Evolutionary conservation across 2,797 vertebrate genomes (phyloP).

Genomic region (Euphonia xanthogaster): DNA sequence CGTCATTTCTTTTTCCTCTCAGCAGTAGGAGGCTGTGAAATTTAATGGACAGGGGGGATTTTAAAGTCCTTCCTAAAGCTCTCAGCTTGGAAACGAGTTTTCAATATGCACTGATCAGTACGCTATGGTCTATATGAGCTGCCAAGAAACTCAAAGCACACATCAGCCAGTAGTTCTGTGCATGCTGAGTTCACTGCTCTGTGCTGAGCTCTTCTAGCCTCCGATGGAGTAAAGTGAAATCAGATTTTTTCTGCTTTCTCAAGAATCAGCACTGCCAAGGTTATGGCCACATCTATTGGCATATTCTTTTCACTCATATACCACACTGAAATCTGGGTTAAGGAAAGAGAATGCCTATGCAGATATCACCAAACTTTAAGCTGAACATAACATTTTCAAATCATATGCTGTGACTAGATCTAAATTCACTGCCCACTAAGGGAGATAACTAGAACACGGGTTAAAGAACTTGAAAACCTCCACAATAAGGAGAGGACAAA

Average conservation of each 20-base stretch:
- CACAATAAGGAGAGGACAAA: neutral
- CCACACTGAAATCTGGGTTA: neutral
- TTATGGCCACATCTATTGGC: neutral
- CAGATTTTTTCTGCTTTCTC: neutral
- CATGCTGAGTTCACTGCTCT: neutral
- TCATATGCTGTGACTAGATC: neutral
- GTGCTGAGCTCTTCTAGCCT: neutral
- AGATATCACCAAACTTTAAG: neutral
- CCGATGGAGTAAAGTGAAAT: neutral
- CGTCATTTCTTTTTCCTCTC: neutral
- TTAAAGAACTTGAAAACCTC: neutral
- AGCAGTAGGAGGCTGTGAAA: neutral
- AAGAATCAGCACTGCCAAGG: neutral
- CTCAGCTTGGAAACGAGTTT: neutral
- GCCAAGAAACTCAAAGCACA: neutral
- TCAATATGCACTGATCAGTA: rapidly evolving
- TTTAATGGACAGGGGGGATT: neutral
- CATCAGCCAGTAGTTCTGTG: neutral
- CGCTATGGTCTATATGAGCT: neutral
- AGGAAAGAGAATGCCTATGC: neutral
- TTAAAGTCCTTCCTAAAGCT: neutral
- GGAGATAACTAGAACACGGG: neutral
- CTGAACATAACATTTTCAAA: neutral
- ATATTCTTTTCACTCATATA: neutral
- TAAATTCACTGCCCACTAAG: neutral